Evolutionary conservation across 2,888 invertebrate species (phyloP), one percentile per base, ranked within the genome.

Genomic region (Ferrisia virgata): DNA sequence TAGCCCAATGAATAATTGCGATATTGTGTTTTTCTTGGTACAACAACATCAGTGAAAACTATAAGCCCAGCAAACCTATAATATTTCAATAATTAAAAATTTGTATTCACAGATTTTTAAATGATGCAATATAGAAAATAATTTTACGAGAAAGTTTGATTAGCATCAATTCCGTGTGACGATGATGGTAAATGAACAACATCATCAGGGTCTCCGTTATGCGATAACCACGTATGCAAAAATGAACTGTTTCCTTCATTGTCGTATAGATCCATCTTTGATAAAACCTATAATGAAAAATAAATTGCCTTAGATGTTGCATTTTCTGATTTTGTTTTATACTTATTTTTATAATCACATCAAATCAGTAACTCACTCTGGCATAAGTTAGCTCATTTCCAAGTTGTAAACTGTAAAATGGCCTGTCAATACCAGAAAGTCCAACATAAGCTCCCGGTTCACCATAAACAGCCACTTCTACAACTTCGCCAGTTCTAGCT

Each of bases 381-480:
- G 95, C 94, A 87, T 96, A 96, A 0, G 94, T 93, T 85, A 97
- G 90, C 87, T 96, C 96, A 88, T 96, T 96, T 79, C 96, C 96
- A 15, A 96, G 96, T 90, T 96, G 96, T 95, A 97, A 95, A 8
- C 94, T 93, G 89, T 95, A 96, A 89, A 96, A 95, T 31, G 95
- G 93, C 87, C 94, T 92, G 89, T 96, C 96, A 85, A 97, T 93
- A 82, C 94, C 98, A 0, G 96, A 95, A 22, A 98, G 91, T 0
- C 96, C 97, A 5, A 98, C 96, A 89, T 96, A 97, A 0, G 98
- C 94, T 13, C 98, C 97, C 0, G 98, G 97, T 88, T 97, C 96
- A 15, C 98, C 97, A 87, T 93, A 95, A 86, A 97, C 95, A 0
- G 96, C 96, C 85, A 98, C 93, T 89, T 98, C 98, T 0, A 98